Percentiles rank a stretch among this genome's conserved stretches.
Evolutionary conservation across 2,797 vertebrate species (phyloP).

Genomic region (Aeoliscus strigatus): DNA sequence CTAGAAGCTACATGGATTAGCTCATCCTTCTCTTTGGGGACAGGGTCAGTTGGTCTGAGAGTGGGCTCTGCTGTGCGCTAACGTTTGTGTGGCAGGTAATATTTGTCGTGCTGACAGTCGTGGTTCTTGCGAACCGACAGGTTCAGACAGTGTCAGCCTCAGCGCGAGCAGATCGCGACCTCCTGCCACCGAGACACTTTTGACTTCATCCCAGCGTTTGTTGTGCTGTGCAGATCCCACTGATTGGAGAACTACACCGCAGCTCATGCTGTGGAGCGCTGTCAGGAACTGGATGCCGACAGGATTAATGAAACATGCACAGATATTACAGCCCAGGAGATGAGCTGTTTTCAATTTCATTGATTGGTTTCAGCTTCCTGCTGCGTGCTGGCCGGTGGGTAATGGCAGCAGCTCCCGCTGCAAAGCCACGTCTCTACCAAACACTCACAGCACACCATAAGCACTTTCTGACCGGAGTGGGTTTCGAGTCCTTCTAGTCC

Average conservation of each 20-base stretch:
- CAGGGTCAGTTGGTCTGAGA: too few relatives aligned
- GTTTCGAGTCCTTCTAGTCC: not conserved
- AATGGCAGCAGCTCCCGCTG: conserved; percentile 28
- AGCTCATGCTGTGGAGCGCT: conserved; percentile 25
- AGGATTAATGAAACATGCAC: conserved; percentile 68
- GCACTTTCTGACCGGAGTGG: conserved; percentile 5
- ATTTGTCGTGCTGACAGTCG: too few relatives aligned
- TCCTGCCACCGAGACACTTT: conserved; percentile 24
- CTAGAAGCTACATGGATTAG: too few relatives aligned
- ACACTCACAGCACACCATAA: conserved; percentile 29
- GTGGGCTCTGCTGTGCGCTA: too few relatives aligned
- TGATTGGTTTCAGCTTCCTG: conserved; percentile 60
- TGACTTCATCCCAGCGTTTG: conserved; percentile 29
- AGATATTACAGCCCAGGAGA: conserved; percentile 61
- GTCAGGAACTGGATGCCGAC: conserved; percentile 55
- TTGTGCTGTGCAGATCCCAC: conserved; percentile 30
- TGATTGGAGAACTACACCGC: conserved; percentile 40
- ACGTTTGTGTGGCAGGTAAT: too few relatives aligned
- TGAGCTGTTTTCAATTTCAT: conserved; percentile 65
- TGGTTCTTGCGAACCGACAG: too few relatives aligned
- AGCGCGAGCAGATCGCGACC: too few relatives aligned
- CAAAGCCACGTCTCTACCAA: conserved; percentile 31
- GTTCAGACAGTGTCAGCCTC: too few relatives aligned
- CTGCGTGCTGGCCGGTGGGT: conserved; percentile 42
- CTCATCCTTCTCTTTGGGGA: too few relatives aligned